Evolutionary conservation across 2,797 vertebrate species (phyloP).

Genomic region (Myripristis jacobus): DNA sequence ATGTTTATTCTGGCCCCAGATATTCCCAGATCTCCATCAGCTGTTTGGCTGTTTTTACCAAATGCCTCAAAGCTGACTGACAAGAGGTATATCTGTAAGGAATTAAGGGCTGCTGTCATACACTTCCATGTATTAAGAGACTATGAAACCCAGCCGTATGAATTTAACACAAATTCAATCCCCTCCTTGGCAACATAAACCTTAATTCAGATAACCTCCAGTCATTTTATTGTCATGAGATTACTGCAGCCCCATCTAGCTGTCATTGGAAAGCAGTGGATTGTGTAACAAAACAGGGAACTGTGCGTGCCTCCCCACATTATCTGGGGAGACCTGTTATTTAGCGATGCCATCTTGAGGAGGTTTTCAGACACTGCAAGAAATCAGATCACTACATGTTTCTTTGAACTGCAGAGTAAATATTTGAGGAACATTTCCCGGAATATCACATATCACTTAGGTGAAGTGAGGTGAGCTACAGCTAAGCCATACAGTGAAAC

Average conservation of each 20-base stretch:
- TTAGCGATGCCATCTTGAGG: constrained; percentile 73
- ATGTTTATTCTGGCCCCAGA: constrained; percentile 64
- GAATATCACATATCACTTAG: constrained; percentile 35
- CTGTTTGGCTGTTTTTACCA: constrained; percentile 58
- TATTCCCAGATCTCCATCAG: constrained; percentile 66
- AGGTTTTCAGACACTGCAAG: constrained; percentile 50
- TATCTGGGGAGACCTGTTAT: constrained; percentile 24
- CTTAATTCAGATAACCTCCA: constrained; percentile 34
- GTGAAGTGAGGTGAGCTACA: not conserved
- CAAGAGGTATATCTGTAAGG: constrained; percentile 62
- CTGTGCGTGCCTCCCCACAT: not conserved
- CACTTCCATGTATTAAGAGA: constrained; percentile 39
- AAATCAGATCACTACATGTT: not conserved
- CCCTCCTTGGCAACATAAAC: constrained; percentile 42
- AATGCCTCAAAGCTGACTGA: constrained; percentile 50
- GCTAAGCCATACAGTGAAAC: constrained; percentile 14
- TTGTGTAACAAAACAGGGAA: constrained; percentile 5
- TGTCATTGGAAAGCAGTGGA: constrained; percentile 32
- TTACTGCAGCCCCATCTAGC: constrained; percentile 15
- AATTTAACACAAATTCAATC: constrained; percentile 42
- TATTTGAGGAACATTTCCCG: constrained; percentile 27
- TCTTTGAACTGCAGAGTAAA: constrained; percentile 31
- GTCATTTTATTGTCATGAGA: constrained; percentile 22
- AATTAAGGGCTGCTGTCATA: constrained; percentile 59
- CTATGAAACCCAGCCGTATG: not conserved